Percentiles rank a stretch among this genome's conserved stretches.
Evolutionary conservation across 2,113 vertebrate species (phyloP).

Genomic region (Oostethus manadensis): DNA sequence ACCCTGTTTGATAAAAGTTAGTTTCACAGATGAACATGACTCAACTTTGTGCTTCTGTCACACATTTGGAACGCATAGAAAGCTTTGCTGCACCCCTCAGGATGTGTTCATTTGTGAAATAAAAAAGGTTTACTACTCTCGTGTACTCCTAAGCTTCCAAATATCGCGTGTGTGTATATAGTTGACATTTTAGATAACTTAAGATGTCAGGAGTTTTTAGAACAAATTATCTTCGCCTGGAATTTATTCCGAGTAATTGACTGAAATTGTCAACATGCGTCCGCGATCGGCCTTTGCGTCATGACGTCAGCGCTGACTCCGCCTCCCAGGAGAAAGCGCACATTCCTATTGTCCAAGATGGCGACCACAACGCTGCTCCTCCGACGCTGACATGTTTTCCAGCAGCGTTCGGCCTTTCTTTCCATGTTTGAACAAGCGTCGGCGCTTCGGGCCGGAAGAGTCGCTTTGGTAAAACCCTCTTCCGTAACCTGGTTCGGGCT

Average conservation of each 20-base stretch:
- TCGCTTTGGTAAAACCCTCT: conserved; percentile 4
- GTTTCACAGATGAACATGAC: conserved; percentile 25
- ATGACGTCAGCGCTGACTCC: conserved; percentile 32
- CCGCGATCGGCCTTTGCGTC: conserved; percentile 9
- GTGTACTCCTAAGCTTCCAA: not conserved
- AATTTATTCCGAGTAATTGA: too few species aligned
- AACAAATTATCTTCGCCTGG: too few species aligned
- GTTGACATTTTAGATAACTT: too few species aligned
- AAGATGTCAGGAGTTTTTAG: too few species aligned
- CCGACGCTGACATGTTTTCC: conserved; percentile 70
- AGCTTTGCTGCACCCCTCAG: not conserved
- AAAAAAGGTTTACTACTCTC: not conserved
- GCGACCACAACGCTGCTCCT: conserved; percentile 73
- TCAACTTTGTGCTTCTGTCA: not conserved
- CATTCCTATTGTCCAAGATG: conserved; percentile 97
- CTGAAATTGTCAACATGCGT: too few species aligned
- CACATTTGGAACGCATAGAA: not conserved
- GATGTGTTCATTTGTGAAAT: not conserved
- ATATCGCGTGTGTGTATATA: too few species aligned
- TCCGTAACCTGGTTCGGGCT: conserved; percentile 3
- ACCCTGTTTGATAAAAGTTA: not conserved
- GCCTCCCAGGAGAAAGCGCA: conserved; percentile 58
- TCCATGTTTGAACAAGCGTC: not conserved
- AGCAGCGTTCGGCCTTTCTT: conserved; percentile 38
- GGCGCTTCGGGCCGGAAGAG: not conserved